Base-by-base conservation (phyloP, 1,140 invertebrate genomes). In the Drosophila ironensis region DNA sequence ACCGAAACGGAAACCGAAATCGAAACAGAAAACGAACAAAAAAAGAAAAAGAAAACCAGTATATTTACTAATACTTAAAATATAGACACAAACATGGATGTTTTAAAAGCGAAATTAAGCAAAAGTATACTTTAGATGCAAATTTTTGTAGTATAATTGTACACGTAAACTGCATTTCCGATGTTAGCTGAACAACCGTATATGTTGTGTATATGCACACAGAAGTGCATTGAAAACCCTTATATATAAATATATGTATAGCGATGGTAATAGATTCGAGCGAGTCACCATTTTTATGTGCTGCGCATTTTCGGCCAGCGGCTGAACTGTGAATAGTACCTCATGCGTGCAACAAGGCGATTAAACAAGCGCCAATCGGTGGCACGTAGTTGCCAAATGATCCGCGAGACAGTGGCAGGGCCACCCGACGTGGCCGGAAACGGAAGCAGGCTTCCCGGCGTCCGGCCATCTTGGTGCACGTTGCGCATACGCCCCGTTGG, bases 71-170 rank as follows among this genome's bases (percentile, higher is more conserved):
- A 27, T 14, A 17, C 3, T 1, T 17, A 47, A 9, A 8, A 22
- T 2, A 8, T 47, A 19, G 19, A 48, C 48, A 52, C 64, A 42
- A 76, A 57, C 44, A 72, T 78, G 63, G 45, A 54, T 42, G 68
- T 76, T 76, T 70, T 72, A 71, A 70, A 47, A 48, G 12, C 24
- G 8, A 47, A 63, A 37, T 16, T 60, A 63, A 47, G 30, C 41
- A 61, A 41, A 61, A 52, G 54, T 75, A 74, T 74, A 75, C 72
- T 71, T 73, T 76, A 72, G 67, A 76, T 50, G 51, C 51, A 72
- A 75, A 72, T 77, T 76, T 77, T 77, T 77, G 60, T 77, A 77
- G 73, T 50, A 66, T 64, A 77, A 59, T 77, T 77, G 68, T 77
- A 77, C 68, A 77, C 73, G 47, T 73, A 38, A 54, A 77, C 51